Evolutionary conservation across 1,140 invertebrate genomes (phyloP).

Genomic region (Drosophila kepulauana): DNA sequence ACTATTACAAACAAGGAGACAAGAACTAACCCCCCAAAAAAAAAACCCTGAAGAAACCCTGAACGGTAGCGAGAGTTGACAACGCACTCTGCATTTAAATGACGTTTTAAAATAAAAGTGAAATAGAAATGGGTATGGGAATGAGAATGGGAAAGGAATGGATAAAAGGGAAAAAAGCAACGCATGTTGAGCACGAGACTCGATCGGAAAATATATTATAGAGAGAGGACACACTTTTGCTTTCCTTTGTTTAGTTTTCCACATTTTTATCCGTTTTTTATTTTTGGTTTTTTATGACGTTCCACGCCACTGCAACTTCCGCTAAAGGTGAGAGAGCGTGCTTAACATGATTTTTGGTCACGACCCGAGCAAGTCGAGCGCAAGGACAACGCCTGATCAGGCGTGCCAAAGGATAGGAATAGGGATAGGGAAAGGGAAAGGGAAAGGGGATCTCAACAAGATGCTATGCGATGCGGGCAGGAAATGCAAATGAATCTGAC

Average conservation of each 20-base stretch:
- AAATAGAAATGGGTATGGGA: constrained; percentile 35
- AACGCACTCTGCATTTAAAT: constrained; percentile 76
- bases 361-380: constrained; percentile 58
- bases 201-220: constrained; percentile 6
- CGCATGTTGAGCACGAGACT: constrained; percentile 56
- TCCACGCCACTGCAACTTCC: constrained; percentile 40
- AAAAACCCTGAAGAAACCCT: not conserved
- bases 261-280: too few relatives aligned
- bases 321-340: constrained; percentile 71
- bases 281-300: constrained; percentile 42
- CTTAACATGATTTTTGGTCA: constrained; percentile 68
- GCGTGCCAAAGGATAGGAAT: not conserved
- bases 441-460: constrained; percentile 15
- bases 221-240: constrained; percentile 56
- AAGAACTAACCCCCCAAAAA: constrained; percentile 53
- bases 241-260: constrained; percentile 44
- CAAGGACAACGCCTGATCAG: constrained; percentile 28
- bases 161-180: constrained; percentile 4
- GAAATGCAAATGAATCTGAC: constrained; percentile 83
- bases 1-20: constrained; percentile 44
- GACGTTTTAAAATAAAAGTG: constrained; percentile 62
- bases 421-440: too few relatives aligned
- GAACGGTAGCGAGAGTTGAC: not conserved
- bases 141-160: constrained; percentile 28
- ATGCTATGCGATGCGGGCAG: constrained; percentile 51